Evolutionary conservation across 2,113 vertebrate species (phyloP).

Genomic region (Calypte anna): DNA sequence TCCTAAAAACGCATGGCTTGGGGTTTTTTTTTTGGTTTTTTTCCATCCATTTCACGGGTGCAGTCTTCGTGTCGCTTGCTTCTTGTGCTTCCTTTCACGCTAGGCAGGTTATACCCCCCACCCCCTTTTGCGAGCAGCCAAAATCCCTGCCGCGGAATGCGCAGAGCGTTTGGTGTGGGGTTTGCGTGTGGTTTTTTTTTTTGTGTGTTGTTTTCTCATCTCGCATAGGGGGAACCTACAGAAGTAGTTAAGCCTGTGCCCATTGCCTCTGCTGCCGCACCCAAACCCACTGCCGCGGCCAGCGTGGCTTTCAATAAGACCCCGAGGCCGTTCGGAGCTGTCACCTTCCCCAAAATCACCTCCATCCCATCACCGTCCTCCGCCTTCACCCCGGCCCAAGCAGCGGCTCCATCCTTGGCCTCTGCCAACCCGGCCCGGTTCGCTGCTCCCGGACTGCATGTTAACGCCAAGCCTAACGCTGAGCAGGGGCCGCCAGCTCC

Average conservation of each 20-base stretch:
- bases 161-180: constrained; percentile 80
- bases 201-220: constrained; percentile 70
- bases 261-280: constrained; percentile 82
- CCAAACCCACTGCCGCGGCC: constrained; percentile 76
- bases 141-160: constrained; percentile 51
- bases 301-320: constrained; percentile 88
- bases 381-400: constrained; percentile 86
- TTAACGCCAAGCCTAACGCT: constrained; percentile 72
- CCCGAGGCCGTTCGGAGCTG: constrained; percentile 86
- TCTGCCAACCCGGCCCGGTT: constrained; percentile 64
- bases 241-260: constrained; percentile 94
- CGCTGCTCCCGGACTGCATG: constrained; percentile 74
- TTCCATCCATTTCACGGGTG: neutral
- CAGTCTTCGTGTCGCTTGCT: neutral
- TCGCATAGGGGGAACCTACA: constrained; percentile 83
- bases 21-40: neutral
- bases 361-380: constrained; percentile 93
- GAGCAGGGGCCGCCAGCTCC: constrained; percentile 65
- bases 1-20: neutral
- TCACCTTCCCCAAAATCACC: constrained; percentile 82
- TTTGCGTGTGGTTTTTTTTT: constrained; percentile 80
- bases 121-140: neutral
- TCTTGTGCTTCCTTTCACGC: neutral
- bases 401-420: constrained; percentile 56
- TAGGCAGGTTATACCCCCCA: neutral